Evolutionary conservation across 2,888 invertebrate genomes (phyloP), one percentile per base, ranked within the genome.

Genomic region (Phortica magna): DNA sequence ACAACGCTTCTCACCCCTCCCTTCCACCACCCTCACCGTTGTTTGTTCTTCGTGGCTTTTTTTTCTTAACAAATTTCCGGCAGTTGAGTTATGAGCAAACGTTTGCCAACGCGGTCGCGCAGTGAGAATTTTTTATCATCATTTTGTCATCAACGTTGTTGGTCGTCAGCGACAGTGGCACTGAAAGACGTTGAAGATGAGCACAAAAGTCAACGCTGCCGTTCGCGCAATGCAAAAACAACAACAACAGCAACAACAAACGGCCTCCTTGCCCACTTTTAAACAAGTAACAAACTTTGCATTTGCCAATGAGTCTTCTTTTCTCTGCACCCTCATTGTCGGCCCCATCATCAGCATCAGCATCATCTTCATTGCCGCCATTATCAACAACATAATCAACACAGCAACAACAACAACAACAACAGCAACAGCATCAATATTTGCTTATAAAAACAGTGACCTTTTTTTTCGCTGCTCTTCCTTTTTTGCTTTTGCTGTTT

Each of bases 81-180:
- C 74, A 39, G 22, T 48, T 48, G 48, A 48, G 48, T 48, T 48
- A 48, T 48, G 48, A 48, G 48, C 14, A 41, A 73, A 81, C 77
- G 78, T 80, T 55, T 77, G 73, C 77, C 74, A 81, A 79, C 74
- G 65, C 76, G 74, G 79, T 77, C 77, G 77, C 77, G 77, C 65
- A 79, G 77, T 64, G 41, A 55, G 64, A 68, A 59, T 65, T 68
- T 74, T 82, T 82, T 83, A 83, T 83, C 84, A 80, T 74, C 83
- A 81, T 74, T 79, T 80, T 80, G 83, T 83, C 83, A 83, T 83
- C 83, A 79, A 76, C 43, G 39, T 78, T 59, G 77, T 64, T 31
- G 22, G 39, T 39, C 14, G 42, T 67, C 82, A 70, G 76, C 76
- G 22, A 48, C 7, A n/a, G 55, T 61, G 61, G n/a, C 61, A 61